These are phyloP conservation scores for Scaptomyza parva DNA, from an alignment of 2,888 invertebrate species.

Conservation along the genomic window DNA sequence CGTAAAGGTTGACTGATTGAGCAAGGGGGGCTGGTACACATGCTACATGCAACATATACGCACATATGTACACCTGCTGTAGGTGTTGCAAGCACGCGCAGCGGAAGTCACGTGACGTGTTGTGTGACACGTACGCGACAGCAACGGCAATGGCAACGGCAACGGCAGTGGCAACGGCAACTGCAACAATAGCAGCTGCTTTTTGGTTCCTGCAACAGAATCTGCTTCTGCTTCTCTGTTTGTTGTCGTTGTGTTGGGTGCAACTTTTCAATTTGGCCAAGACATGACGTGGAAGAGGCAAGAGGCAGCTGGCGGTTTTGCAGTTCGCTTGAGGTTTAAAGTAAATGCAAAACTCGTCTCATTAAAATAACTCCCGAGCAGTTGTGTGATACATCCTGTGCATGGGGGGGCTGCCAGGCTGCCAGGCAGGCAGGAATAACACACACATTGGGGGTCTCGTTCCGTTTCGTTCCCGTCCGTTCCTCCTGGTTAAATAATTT, in stretches of 20 bases:
- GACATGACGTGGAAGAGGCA: conserved; percentile 17
- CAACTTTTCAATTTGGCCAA: conserved; percentile 77
- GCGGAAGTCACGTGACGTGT: conserved; percentile 80
- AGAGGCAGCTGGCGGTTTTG: neutral
- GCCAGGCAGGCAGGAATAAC: conserved; percentile 40
- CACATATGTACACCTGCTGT: neutral
- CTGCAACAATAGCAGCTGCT: conserved; percentile 6
- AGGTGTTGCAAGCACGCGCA: conserved; percentile 78
- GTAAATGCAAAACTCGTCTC: conserved; percentile 63
- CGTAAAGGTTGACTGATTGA: conserved; percentile 4
- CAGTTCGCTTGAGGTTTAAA: conserved; percentile 55
- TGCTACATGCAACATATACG: neutral
- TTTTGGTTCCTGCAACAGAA: conserved; percentile 7
- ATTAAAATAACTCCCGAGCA: conserved; percentile 72
- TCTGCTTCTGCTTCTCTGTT: conserved; percentile 5
- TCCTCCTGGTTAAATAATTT: conserved; percentile 82
- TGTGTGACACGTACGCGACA: conserved; percentile 78
- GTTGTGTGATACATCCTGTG: conserved; percentile 73
- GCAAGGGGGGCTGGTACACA: too few relatives aligned
- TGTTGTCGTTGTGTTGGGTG: conserved; percentile 45
- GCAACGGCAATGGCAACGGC: conserved; percentile 38
- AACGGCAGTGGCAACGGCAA: conserved; percentile 2
- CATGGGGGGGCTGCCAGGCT: too few relatives aligned
- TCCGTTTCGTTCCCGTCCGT: too few relatives aligned
- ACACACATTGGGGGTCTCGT: conserved; percentile 47